Percentiles rank a stretch among this genome's conserved stretches.
These are phyloP conservation scores for Oenanthe melanoleuca DNA, from an alignment of 2,113 vertebrate species.

Conservation along the genomic window DNA sequence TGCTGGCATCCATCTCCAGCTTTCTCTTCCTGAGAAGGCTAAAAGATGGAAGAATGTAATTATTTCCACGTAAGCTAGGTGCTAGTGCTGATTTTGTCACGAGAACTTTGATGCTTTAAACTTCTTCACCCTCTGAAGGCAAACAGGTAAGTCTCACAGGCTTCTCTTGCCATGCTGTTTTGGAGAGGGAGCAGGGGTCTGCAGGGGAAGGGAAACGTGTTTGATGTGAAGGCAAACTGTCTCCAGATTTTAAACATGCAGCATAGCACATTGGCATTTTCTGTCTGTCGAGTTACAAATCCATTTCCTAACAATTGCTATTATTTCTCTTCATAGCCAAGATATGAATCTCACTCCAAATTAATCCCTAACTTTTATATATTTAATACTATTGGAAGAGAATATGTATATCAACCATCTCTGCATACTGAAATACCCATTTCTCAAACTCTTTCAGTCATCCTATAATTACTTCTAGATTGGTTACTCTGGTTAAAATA, in stretches of 20 bases:
- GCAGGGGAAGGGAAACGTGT: background rate
- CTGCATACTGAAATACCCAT: background rate
- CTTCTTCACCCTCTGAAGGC: background rate
- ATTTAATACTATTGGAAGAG: background rate
- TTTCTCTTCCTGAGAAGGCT: slow-evolving; percentile 25
- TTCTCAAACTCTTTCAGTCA: background rate
- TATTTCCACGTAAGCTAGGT: slow-evolving; percentile 36
- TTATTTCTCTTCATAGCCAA: background rate
- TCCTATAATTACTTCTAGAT: background rate
- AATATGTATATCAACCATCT: background rate
- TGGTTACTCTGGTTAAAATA: background rate
- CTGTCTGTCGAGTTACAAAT: background rate
- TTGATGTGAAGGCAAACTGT: background rate
- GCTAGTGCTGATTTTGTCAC: background rate
- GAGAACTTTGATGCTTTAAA: slow-evolving; percentile 25
- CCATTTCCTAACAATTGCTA: background rate
- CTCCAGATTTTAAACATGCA: background rate
- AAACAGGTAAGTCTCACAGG: slow-evolving; percentile 23
- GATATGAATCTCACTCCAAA: background rate
- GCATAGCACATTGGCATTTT: background rate
- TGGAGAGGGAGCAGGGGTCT: background rate
- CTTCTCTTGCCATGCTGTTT: background rate
- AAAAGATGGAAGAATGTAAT: slow-evolving; percentile 44
- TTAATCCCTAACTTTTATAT: background rate
- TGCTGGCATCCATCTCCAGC: slow-evolving; percentile 46